Percentiles rank a stretch among this genome's conserved stretches.
Conservation (phyloP, 2,888 invertebrate species). For the Endomychus coccineus region DNA sequence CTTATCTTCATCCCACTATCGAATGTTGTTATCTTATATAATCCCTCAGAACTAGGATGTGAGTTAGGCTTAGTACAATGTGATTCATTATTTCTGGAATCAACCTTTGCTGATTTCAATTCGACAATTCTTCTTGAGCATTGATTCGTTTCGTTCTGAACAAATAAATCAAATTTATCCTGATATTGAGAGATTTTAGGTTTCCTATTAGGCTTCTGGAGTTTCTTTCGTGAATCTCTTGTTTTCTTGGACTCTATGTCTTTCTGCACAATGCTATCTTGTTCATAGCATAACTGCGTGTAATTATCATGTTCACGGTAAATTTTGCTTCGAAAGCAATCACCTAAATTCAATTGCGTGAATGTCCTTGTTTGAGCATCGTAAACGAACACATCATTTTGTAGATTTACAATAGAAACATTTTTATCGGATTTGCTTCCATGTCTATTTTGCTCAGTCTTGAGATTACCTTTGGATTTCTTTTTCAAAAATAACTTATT, state of each 20-base stretch:
- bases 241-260: no score
- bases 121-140: conserved; percentile 8
- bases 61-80: conserved; percentile 6
- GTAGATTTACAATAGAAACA: conserved; percentile 11
- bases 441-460: conserved; percentile 3
- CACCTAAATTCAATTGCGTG: conserved; percentile 12
- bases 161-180: conserved; percentile 10
- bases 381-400: conserved; percentile 13
- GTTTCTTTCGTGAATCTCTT: conserved; percentile 1
- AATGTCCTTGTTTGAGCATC: conserved; percentile 11
- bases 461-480: conserved; percentile 2
- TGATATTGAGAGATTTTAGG: conserved; percentile 6
- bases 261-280: no score
- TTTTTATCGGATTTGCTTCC: conserved; percentile 1
- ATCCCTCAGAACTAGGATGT: conserved; percentile 8
- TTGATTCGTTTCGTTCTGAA: conserved; percentile 11
- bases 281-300: not conserved
- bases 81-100: conserved; percentile 3
- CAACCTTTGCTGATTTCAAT: conserved; percentile 10
- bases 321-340: conserved; percentile 10
- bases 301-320: no score
- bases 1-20: no score
- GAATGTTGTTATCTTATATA: conserved; percentile 8
- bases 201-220: conserved; percentile 1
- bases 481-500: conserved; percentile 12